phyloP scores from a whole-genome alignment of 2,113 vertebrate species.

The Sorex fumeus region DNA sequence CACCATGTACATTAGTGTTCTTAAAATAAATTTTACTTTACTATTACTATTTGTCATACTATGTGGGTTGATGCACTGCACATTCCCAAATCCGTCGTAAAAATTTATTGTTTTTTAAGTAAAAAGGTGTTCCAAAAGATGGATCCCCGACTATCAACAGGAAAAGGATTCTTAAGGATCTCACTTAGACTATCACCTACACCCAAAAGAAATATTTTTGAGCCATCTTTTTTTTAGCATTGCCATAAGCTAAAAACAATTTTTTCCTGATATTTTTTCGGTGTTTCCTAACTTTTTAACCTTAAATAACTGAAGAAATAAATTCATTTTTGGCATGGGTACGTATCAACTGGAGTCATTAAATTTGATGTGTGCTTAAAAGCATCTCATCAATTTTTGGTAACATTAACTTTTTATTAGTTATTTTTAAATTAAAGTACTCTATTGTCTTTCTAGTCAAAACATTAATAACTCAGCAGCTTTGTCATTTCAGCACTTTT shows the following conservation, averaged over 20 bases:
- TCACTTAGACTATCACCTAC: background rate
- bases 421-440: conserved; percentile 56
- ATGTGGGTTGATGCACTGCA: background rate
- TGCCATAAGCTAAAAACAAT: background rate
- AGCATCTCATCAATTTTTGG: background rate
- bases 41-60: background rate
- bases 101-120: background rate
- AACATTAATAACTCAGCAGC: conserved; percentile 36
- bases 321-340: background rate
- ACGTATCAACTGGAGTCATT: conserved; percentile 9
- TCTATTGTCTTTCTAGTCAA: conserved; percentile 65
- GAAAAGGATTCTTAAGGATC: background rate
- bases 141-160: background rate
- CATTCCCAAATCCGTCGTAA: background rate
- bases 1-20: no score
- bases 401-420: conserved; percentile 36
- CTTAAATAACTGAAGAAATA: conserved; percentile 51
- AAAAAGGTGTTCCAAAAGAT: no score
- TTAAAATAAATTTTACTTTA: background rate
- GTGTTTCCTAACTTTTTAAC: conserved; percentile 21
- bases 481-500: conserved; percentile 49
- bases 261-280: background rate
- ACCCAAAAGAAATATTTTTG: conserved; percentile 17
- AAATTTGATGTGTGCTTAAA: conserved; percentile 50
- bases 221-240: background rate